Evolutionary conservation across 2,797 vertebrate species (phyloP).

Genomic region (Anguilla marmorata): DNA sequence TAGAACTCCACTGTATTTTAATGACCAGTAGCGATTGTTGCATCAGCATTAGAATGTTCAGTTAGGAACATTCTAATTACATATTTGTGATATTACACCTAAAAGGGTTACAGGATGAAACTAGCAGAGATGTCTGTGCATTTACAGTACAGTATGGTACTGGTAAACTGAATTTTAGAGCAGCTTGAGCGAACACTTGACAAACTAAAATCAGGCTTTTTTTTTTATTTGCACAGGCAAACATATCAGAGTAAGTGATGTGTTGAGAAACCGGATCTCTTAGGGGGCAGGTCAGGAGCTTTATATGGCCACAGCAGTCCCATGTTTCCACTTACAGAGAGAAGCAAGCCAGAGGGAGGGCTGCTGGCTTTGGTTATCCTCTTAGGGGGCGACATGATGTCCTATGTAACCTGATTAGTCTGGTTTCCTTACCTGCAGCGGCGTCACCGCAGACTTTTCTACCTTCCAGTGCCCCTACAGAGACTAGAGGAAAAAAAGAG

Average conservation of each 20-base stretch:
- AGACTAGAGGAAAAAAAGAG: not conserved
- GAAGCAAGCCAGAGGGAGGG: not conserved
- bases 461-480: not conserved
- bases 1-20: too few relatives aligned
- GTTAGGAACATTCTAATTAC: too few relatives aligned
- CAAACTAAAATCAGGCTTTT: not conserved
- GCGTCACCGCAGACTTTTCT: not conserved
- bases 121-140: not conserved
- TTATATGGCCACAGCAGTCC: not conserved
- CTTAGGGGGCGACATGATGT: not conserved
- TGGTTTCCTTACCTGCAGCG: not conserved
- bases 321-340: not conserved
- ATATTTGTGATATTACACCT: too few relatives aligned
- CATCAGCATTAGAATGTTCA: too few relatives aligned
- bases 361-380: not conserved
- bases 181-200: not conserved
- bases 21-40: too few relatives aligned
- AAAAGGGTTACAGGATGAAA: too few relatives aligned
- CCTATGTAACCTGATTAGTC: conserved; percentile 13
- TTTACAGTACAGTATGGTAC: not conserved
- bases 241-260: not conserved
- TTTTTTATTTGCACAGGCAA: not conserved
- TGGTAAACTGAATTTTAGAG: not conserved
- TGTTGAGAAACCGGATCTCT: not conserved
- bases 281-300: not conserved